Conservation (phyloP, 2,113 vertebrate genomes). For the Hyperopisus bebe region DNA sequence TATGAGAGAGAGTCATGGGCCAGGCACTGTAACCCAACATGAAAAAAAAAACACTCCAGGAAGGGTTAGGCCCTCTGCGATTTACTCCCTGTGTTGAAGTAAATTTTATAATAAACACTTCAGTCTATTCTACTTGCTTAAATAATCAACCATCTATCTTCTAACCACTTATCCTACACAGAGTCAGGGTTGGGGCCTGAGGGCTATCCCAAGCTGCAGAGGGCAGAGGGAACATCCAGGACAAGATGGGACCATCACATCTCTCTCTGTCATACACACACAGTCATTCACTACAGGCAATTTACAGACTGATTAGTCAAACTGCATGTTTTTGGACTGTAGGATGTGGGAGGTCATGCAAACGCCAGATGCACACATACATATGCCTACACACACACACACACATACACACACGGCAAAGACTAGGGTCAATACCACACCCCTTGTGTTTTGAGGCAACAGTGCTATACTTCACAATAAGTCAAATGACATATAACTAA, state of each 20-base stretch:
- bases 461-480: background rate
- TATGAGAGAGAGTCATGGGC: background rate
- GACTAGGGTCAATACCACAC: background rate
- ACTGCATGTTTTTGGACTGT: background rate
- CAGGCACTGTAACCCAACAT: background rate
- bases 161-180: background rate
- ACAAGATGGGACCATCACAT: background rate
- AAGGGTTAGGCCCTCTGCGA: background rate
- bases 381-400: background rate
- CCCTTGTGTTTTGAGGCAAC: background rate
- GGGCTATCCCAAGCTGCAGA: background rate
- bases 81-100: background rate
- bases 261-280: background rate
- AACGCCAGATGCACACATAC: background rate
- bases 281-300: background rate
- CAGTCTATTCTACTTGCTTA: background rate
- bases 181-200: background rate
- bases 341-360: background rate
- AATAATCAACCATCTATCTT: background rate
- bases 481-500: background rate
- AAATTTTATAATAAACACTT: background rate
- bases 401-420: background rate
- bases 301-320: background rate
- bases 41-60: background rate
- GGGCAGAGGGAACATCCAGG: background rate